Conservation (phyloP, 2,113 vertebrate genomes). For the Plecturocebus donacophilus region DNA sequence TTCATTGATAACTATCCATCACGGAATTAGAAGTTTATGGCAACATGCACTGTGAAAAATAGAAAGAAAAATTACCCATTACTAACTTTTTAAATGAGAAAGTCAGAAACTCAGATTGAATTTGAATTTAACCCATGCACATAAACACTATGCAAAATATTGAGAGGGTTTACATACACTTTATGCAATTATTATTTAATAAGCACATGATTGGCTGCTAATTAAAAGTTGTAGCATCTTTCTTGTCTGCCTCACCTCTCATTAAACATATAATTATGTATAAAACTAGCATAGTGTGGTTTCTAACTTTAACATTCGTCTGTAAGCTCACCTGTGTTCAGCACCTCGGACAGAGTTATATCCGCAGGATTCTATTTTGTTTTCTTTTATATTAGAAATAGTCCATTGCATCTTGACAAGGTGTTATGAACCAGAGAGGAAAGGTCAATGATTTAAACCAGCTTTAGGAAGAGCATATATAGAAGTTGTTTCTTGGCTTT, state of each 20-base stretch:
- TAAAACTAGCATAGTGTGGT: neutral
- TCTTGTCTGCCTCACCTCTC: neutral
- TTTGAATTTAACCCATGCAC: neutral
- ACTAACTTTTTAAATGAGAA: slow-evolving; percentile 48
- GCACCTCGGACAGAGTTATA: neutral
- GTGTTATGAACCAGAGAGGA: slow-evolving; percentile 60
- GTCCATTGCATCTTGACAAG: slow-evolving; percentile 24
- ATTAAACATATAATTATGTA: neutral
- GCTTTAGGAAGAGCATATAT: slow-evolving; percentile 53
- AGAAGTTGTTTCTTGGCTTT: slow-evolving; percentile 47
- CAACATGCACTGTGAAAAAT: slow-evolving; percentile 51
- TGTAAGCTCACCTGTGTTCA: neutral
- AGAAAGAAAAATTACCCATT: slow-evolving; percentile 59
- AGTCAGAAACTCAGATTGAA: neutral
- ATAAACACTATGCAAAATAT: neutral
- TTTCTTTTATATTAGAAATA: slow-evolving; percentile 66
- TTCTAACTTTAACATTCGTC: neutral
- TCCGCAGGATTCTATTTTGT: slow-evolving; percentile 41
- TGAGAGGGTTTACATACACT: neutral
- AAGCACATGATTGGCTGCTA: neutral
- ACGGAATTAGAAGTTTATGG: slow-evolving; percentile 68
- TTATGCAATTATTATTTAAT: neutral
- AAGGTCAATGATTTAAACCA: slow-evolving; percentile 66
- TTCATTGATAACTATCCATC: slow-evolving; percentile 61
- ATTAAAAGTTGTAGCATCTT: neutral